Conservation (phyloP, 2,888 invertebrate species). For the Pelosia muscerda region DNA sequence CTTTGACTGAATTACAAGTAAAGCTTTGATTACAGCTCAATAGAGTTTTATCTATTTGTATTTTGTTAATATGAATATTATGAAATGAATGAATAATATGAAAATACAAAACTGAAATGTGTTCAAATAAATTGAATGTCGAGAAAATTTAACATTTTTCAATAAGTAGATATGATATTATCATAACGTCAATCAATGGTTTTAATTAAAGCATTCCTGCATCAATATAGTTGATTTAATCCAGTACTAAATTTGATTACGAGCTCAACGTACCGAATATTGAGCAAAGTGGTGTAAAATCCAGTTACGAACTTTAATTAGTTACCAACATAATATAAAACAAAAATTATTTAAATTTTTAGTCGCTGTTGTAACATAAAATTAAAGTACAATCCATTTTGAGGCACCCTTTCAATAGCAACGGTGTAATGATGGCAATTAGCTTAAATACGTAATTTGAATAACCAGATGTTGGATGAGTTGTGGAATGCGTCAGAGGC, state of each 20-base stretch:
- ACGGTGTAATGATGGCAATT: constrained; percentile 69
- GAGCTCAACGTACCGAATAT: not conserved
- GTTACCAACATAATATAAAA: constrained; percentile 40
- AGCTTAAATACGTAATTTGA: constrained; percentile 74
- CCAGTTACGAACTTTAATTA: constrained; percentile 17
- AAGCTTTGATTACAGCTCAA: constrained; percentile 43
- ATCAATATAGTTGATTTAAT: not conserved
- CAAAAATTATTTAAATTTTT: constrained; percentile 40
- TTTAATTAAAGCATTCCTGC: constrained; percentile 15
- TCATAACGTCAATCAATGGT: constrained; percentile 26
- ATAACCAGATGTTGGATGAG: constrained; percentile 68
- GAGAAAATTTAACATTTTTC: not conserved
- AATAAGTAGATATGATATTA: not conserved
- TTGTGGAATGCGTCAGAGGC: constrained; percentile 43
- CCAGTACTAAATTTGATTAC: not conserved
- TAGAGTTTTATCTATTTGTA: no score
- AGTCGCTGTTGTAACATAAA: constrained; percentile 59
- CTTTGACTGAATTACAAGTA: constrained; percentile 58
- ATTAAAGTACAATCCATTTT: constrained; percentile 63
- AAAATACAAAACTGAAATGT: no score
- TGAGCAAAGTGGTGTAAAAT: not conserved
- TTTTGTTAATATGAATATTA: no score
- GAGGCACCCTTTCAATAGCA: constrained; percentile 63
- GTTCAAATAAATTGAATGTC: not conserved
- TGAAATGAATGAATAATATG: no score